Base-by-base conservation (phyloP, 35 echinoderm and acorn worm genomes). In the Diadema setosum region DNA sequence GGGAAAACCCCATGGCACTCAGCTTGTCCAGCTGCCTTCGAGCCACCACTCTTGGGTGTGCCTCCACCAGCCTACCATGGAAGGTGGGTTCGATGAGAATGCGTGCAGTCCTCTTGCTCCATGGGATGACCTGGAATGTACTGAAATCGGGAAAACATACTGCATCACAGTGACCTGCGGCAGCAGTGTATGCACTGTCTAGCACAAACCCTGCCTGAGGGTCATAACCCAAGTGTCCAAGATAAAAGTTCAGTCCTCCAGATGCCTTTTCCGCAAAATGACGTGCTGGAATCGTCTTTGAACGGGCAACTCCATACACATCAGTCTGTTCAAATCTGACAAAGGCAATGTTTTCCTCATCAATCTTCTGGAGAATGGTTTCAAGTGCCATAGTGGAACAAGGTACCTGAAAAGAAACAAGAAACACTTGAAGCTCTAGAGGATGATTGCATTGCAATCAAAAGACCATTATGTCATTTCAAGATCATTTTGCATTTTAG, bases 251-350 rank as follows among this genome's bases (percentile, higher is more conserved):
- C 5, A 94, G 59, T 42, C 92, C 92, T 20, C 81, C 81, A 39
- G 45, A 58, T 24, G 88, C 93, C 58, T 94, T 94, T 36, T 81
- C 42, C 36, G 50, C 59, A 34, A 94, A 94, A 60, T 94, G 93
- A 1, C 83, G 46, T 20, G 86, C 87, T 1, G 88, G 93, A 20
- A 94, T 75, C n/a, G 64, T 82, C 40, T 87, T 90, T 25, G 59
- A 91, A 25, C 88, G 63, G 1, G 88, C 45, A 39, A 86, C 63
- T 5, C 93, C 93, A 45, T 90, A 86, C 8, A 86, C 11, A 48
- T 94, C 93, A n/a, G 81, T 73, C 16, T 84, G 46, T 46, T 94
- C 89, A 74, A 94, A 94, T 25, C 93, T 24, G 2, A 94, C 93
- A 17, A 83, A 91, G 29, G 91, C 65, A 21, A 94, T 91, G 26